Conservation (phyloP, 2,797 vertebrate species). For the Channallabes apus region DNA sequence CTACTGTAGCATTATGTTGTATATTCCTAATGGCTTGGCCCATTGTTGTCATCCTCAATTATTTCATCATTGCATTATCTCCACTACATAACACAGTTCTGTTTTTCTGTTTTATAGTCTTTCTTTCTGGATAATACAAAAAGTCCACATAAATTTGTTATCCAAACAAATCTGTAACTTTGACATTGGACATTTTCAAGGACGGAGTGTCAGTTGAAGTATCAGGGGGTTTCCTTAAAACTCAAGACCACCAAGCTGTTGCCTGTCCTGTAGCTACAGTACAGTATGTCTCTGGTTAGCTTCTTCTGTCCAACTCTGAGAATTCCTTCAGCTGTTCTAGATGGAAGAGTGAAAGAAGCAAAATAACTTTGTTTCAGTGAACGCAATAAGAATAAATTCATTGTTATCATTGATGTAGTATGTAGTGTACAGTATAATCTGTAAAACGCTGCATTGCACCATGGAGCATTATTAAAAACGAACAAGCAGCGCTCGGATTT, state of each 20-base stretch:
- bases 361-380: not conserved
- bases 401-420: not conserved
- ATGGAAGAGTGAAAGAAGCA: not conserved
- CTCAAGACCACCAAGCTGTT: not conserved
- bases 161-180: too few species aligned
- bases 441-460: not conserved
- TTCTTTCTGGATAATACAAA: not conserved
- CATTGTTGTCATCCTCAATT: not conserved
- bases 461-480: conserved; percentile 12
- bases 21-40: not conserved
- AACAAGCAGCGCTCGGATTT: not conserved
- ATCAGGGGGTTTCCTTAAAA: not conserved
- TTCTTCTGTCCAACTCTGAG: not conserved
- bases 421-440: conserved; percentile 3
- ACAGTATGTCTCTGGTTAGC: not conserved
- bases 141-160: not conserved
- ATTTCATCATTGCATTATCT: not conserved
- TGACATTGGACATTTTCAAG: not conserved
- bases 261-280: not conserved
- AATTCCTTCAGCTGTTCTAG: too few species aligned
- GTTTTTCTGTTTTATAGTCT: not conserved
- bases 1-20: not conserved
- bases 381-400: not conserved
- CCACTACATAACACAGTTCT: not conserved
- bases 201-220: not conserved